Base-by-base conservation (phyloP, 1,140 invertebrate species). In the Drosophila ambigua region DNA sequence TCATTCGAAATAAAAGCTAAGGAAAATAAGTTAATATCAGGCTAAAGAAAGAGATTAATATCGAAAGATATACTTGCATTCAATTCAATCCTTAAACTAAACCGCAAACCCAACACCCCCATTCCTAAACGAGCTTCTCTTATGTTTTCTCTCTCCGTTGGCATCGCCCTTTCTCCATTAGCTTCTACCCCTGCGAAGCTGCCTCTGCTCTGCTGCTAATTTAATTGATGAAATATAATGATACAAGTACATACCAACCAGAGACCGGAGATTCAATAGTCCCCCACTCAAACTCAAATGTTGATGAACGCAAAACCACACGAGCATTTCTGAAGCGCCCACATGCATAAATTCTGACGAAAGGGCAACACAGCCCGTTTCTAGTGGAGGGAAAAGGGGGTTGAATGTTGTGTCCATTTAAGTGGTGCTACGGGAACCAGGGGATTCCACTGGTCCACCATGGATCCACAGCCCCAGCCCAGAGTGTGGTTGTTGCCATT, bases 141-240 rank as follows among this genome's bases (percentile, higher is more conserved):
- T 6, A 7, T 28, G 26, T 0, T 7, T 13, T 4, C 35, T 13
- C 35, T 39, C 35, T 39, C 11, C 4, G 4, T 39, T 9, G 11
- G 4, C 11, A 13, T 13, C 11, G 4, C 11, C 11, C 11, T 5
- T 39, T 13, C 9, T 39, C 35, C 35, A 39, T 39, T 39, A 39
- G 4, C 4, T 39, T 13, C 11, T 4, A 11, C 35, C 35, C 35
- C 11, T 13, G 13, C 4, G 35, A 39, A 13, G 4, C 11, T 39
- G 0, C 4, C 23, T 11, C 11, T 11, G 35, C 11, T 13, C 35
- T 3, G 2, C 26, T 52, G 45, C 43, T 66, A 74, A 82, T 83
- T 75, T 49, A 83, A 82, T 83, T 58, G 62, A 63, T 84, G 62
- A 59, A 58, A 53, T 57, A 60, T 69, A 41, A 71, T 67, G 49